Evolutionary conservation across 2,113 vertebrate genomes (phyloP), one percentile per base, ranked within the genome.

Genomic region (Dicaeum eximium): DNA sequence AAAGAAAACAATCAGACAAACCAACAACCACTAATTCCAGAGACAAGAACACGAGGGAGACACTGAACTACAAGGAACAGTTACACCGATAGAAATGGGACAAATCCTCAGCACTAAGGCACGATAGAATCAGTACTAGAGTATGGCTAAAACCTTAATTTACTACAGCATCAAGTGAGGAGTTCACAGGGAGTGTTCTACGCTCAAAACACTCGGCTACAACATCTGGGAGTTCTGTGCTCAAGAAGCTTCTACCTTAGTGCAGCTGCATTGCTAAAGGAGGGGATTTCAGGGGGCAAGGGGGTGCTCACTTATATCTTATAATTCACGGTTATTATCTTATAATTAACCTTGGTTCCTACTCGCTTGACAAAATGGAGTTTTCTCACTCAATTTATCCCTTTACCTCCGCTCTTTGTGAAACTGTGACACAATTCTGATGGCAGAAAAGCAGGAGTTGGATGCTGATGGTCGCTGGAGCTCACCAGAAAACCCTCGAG

Each of bases 91-190:
- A 87, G 8, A 51, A 88, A 56, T 6, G 69, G 86, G 95, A 85
- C 65, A 53, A 86, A 69, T 57, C 78, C 88, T 96, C 85, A 94
- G 88, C 93, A 94, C 94, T 96, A 97, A 97, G 97, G 97, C 97
- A 97, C 96, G 4, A 95, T 69, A 94, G 96, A 87, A 93, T 93
- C 84, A 65, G 86, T 89, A 94, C 90, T 73, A 45, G 73, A 74
- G 45, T 96, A 92, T 96, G 96, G 93, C 92, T 96, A 97, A 95
- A 88, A 64, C 58, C 77, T 70, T 40, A 91, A 72, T 50, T 50
- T 42, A 92, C 92, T 90, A 93, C 89, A 71, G 92, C 94, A 78
- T 53, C 9, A 48, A 83, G 96, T 70, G 89, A 96, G 72, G 54
- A 28, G 75, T 31, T 70, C 10, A 78, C 25, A 1, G 14, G 92